Evolutionary conservation across 2,797 vertebrate species (phyloP), one percentile per base, ranked within the genome.

Genomic region (Danio albolineatus): DNA sequence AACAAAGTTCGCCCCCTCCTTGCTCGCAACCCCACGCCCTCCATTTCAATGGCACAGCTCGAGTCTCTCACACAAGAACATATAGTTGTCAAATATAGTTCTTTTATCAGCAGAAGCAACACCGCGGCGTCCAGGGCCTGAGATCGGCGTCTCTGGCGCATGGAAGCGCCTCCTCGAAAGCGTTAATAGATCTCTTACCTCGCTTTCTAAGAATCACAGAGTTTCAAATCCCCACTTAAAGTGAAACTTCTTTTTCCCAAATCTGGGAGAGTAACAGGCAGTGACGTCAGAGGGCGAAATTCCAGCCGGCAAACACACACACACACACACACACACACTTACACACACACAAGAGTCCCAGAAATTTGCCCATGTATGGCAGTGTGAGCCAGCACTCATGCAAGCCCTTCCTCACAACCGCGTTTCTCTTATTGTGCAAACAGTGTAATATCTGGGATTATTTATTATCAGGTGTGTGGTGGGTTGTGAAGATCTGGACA

Each of bases 281-380:
- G 91, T 95, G 94, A 95, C 94, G 94, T 95, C 94, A 94, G 89
- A 82, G 86, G 10, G 70, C 87, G 89, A 91, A 92, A 94, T 95
- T 94, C 94, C 94, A 93, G 91, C 88, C 91, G 89, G 53, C 87
- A 89, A 84, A 86, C 83, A 28, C 28, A 28, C 13, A 51, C 54
- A 56, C 62, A 67, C 62, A 57, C 56, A 67, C 62, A 67, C 66
- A 48, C 54, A 46, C 14, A 66, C 75, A 48, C 5, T n/a, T n/a
- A 67, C 62, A 67, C 66, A 48, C 54, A 46, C 14, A 66, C 75
- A 48, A 76, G 19, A 48, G 76, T 85, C 89, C 69, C 81, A 87
- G 87, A 91, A 90, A 91, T 92, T 93, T 95, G 94, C 92, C 94
- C 94, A 94, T 95, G 93, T 95, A 95, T 93, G 94, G 94, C 93